These are phyloP conservation scores for Tenualosa ilisha DNA, from an alignment of 2,797 vertebrate species.

Conservation along the genomic window DNA sequence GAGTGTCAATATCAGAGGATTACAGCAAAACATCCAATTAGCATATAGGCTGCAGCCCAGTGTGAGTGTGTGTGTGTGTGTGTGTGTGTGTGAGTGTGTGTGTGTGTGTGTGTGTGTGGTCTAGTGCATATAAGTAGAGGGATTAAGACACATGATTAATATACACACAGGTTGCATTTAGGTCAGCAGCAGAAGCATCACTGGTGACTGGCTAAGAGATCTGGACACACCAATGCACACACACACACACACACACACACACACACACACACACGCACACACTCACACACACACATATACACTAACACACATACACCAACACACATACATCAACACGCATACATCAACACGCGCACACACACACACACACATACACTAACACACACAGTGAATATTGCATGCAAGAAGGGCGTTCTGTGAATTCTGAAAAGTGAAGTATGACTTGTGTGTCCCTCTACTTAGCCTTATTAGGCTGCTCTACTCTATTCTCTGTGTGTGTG, in stretches of 20 bases:
- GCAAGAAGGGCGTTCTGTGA: too few species aligned
- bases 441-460: too few species aligned
- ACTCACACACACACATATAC: neutral
- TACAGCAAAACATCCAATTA: constrained; percentile 83
- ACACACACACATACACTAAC: neutral
- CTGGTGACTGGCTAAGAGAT: neutral
- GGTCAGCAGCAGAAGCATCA: neutral
- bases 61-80: constrained; percentile 46
- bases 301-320: too few species aligned
- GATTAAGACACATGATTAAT: neutral
- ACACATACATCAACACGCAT: too few species aligned
- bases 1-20: constrained; percentile 85
- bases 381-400: too few species aligned
- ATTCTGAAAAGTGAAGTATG: too few species aligned
- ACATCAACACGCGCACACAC: neutral
- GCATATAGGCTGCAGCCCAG: constrained; percentile 77
- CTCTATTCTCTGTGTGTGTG: too few species aligned
- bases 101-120: neutral
- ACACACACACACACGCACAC: neutral
- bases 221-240: neutral
- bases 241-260: neutral
- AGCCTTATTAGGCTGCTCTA: too few species aligned
- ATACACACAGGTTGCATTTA: neutral
- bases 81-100: constrained; percentile 20
- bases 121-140: neutral